A percentile compares a stretch with the other conserved stretches of the same genome.
phyloP scores from a whole-genome alignment of 1,140 invertebrate genomes.

The Leptinotarsa texana region DNA sequence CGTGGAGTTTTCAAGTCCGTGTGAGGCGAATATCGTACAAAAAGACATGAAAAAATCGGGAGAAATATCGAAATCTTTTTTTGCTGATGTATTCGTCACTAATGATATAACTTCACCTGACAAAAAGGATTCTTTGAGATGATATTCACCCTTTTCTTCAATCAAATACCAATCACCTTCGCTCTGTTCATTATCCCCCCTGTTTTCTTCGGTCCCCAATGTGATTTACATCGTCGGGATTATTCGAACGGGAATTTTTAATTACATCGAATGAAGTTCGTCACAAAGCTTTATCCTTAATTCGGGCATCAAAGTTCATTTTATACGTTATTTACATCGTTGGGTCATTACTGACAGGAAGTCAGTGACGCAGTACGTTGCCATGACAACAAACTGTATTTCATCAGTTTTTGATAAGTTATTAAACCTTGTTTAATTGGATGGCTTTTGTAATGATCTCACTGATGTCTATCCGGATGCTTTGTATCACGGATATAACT shows the following conservation, averaged over 20 bases:
- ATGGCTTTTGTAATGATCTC: neutral
- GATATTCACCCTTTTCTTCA: no score
- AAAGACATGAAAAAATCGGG: no score
- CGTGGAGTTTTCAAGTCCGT: no score
- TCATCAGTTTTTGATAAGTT: slow-evolving; percentile 4
- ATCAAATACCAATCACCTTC: no score
- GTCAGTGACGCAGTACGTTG: neutral
- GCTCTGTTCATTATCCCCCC: no score
- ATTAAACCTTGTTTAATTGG: neutral
- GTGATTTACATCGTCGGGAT: neutral
- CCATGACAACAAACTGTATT: slow-evolving; percentile 1
- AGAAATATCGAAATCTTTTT: no score
- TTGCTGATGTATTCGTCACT: no score
- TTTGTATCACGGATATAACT: no score
- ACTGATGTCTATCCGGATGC: neutral
- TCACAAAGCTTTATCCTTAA: slow-evolving; percentile 17
- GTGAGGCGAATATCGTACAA: no score
- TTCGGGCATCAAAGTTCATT: slow-evolving; percentile 4
- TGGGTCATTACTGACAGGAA: neutral
- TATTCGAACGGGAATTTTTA: slow-evolving; percentile 6
- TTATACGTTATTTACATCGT: slow-evolving; percentile 1
- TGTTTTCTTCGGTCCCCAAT: no score
- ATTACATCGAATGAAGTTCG: slow-evolving; percentile 6
- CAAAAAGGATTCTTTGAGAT: no score
- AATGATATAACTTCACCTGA: no score